Conservation (phyloP, 2,797 vertebrate genomes). For the Champsocephalus esox region DNA sequence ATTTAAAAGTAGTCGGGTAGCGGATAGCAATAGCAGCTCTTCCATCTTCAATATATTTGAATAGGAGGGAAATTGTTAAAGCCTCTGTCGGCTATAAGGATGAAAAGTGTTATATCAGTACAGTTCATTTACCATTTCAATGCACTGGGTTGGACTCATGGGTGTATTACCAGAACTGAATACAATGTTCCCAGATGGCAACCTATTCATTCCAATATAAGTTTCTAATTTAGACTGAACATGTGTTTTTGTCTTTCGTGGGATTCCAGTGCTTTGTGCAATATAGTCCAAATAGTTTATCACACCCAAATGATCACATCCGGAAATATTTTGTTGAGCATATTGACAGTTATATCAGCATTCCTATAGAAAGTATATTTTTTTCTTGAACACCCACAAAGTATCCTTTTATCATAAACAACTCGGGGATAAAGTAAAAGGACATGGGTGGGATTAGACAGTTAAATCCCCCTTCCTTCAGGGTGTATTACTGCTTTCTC, state of each 20-base stretch:
- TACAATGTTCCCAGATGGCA: neutral
- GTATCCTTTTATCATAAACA: neutral
- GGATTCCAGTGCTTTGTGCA: neutral
- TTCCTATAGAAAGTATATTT: neutral
- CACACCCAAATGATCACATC: neutral
- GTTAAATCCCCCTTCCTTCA: neutral
- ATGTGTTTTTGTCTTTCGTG: neutral
- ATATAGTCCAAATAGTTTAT: too few species aligned
- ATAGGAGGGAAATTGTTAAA: neutral
- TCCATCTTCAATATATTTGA: neutral
- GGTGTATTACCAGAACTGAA: slow-evolving; percentile 1
- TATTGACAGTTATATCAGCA: neutral
- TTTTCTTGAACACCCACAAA: neutral
- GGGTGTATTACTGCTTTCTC: neutral
- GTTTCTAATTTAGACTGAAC: neutral
- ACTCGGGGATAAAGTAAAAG: neutral
- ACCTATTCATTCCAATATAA: neutral
- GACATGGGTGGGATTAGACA: neutral
- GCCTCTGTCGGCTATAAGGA: neutral
- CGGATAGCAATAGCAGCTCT: too few species aligned
- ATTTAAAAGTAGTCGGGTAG: too few species aligned
- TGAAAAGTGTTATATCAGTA: neutral
- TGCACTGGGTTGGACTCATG: neutral
- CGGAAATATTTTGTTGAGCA: neutral
- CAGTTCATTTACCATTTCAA: slow-evolving; percentile 6